phyloP scores from a whole-genome alignment of 2,888 invertebrate genomes.

The Tenodera sinensis region DNA sequence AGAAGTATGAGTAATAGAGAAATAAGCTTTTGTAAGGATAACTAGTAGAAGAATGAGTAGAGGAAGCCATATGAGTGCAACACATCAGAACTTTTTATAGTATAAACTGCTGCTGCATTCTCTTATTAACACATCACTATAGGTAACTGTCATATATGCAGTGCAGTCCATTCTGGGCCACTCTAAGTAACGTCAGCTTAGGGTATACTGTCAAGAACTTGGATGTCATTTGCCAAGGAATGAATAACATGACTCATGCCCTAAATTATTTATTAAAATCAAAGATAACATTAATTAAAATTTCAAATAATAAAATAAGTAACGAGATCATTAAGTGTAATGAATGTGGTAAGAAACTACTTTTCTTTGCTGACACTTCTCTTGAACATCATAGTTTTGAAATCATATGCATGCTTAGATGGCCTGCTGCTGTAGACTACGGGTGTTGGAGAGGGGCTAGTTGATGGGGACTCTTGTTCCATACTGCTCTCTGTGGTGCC shows the following conservation, averaged over 20 bases:
- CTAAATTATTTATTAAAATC: neutral
- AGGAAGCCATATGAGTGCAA: too few relatives aligned
- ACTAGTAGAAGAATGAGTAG: too few relatives aligned
- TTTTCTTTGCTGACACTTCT: conserved; percentile 26
- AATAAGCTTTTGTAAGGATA: too few relatives aligned
- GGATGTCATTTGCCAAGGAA: too few relatives aligned
- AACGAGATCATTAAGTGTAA: neutral
- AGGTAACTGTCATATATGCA: too few relatives aligned
- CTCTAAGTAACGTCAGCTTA: too few relatives aligned
- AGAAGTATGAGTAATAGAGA: too few relatives aligned
- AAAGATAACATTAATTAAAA: neutral
- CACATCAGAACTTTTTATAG: too few relatives aligned
- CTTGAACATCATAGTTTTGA: conserved; percentile 25
- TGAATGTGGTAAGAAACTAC: neutral
- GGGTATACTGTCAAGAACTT: too few relatives aligned
- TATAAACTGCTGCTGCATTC: too few relatives aligned
- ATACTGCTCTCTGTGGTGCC: conserved; percentile 31
- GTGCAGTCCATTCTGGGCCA: too few relatives aligned
- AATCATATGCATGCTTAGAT: neutral
- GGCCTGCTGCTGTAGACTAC: neutral
- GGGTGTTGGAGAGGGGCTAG: conserved; percentile 35
- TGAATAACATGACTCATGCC: neutral
- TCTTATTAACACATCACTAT: too few relatives aligned
- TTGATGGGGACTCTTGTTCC: conserved; percentile 36
- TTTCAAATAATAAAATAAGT: neutral